A percentile compares a stretch with the other conserved stretches of the same genome.
Evolutionary conservation across 1,140 invertebrate genomes (phyloP).

Genomic region (Pomacea maculata): DNA sequence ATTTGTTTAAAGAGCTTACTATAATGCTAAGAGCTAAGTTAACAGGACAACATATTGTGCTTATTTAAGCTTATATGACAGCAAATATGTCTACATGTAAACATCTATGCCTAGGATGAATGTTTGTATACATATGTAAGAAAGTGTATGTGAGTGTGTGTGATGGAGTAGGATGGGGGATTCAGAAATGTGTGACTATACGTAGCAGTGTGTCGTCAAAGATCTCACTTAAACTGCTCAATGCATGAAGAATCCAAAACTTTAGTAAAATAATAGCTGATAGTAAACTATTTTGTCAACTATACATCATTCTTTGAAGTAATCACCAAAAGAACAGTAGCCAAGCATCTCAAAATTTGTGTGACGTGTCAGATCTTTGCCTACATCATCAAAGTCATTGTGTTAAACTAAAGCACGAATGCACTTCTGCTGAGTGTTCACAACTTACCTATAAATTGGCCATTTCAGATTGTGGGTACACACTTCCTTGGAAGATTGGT

Average conservation of each 20-base stretch:
- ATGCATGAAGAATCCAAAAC: too few species aligned
- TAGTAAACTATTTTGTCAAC: too few species aligned
- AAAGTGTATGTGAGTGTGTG: constrained; percentile 2
- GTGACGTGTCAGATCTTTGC: constrained; percentile 92
- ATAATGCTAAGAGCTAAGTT: not conserved
- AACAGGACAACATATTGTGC: not conserved
- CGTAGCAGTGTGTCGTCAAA: not conserved
- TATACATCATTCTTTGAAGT: constrained; percentile 82
- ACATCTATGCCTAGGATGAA: not conserved
- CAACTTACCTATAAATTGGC: constrained; percentile 70
- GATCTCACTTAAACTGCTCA: too few species aligned
- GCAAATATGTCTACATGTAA: not conserved
- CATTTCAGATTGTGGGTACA: constrained; percentile 49
- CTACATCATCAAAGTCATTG: constrained; percentile 93
- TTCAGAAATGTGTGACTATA: not conserved
- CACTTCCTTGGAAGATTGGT: constrained; percentile 83
- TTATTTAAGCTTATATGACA: too few species aligned
- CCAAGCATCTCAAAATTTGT: constrained; percentile 99
- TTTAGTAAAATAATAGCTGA: too few species aligned
- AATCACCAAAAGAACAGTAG: constrained; percentile 99
- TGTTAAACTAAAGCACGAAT: constrained; percentile 96
- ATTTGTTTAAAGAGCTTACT: not conserved
- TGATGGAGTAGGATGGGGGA: not conserved
- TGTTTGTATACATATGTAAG: not conserved
- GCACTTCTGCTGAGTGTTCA: constrained; percentile 91